These are phyloP conservation scores for Flabesymbios commensalis DNA, from an alignment of 2,888 invertebrate genomes.

Conservation along the genomic window DNA sequence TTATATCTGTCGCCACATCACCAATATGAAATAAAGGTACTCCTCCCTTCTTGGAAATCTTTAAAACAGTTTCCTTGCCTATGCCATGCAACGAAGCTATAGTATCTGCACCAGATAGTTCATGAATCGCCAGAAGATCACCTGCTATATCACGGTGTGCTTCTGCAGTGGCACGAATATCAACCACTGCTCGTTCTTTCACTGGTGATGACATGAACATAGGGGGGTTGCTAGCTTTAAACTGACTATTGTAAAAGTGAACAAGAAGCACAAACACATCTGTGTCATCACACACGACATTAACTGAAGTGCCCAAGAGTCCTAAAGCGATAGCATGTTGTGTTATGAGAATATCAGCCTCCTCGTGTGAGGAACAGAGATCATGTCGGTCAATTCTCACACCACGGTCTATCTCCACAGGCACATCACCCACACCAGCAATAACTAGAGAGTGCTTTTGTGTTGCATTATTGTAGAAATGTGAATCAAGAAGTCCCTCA, in stretches of 20 bases:
- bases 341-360: slow-evolving; percentile 2
- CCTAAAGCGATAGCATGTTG: slow-evolving; percentile 5
- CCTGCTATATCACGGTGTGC: slow-evolving; percentile 8
- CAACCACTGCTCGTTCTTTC: slow-evolving; percentile 4
- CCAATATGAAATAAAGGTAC: neutral
- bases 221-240: neutral
- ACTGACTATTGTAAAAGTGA: slow-evolving; percentile 4
- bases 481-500: slow-evolving; percentile 2
- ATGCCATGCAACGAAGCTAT: slow-evolving; percentile 12
- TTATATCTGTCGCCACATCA: slow-evolving; percentile 3
- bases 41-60: slow-evolving; percentile 10
- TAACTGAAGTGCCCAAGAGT: neutral
- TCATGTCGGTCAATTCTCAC: slow-evolving; percentile 4
- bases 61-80: slow-evolving; percentile 9
- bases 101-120: neutral
- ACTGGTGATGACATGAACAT: slow-evolving; percentile 19
- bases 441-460: neutral
- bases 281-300: slow-evolving; percentile 10
- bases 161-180: slow-evolving; percentile 11
- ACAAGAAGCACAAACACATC: slow-evolving; percentile 15
- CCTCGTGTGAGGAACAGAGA: slow-evolving; percentile 7
- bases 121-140: slow-evolving; percentile 5
- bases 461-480: slow-evolving; percentile 6
- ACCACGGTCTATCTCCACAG: slow-evolving; percentile 3
- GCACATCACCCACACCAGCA: slow-evolving; percentile 3